phyloP scores from a whole-genome alignment of 2,888 invertebrate genomes.

The Pachydiplax longipennis region DNA sequence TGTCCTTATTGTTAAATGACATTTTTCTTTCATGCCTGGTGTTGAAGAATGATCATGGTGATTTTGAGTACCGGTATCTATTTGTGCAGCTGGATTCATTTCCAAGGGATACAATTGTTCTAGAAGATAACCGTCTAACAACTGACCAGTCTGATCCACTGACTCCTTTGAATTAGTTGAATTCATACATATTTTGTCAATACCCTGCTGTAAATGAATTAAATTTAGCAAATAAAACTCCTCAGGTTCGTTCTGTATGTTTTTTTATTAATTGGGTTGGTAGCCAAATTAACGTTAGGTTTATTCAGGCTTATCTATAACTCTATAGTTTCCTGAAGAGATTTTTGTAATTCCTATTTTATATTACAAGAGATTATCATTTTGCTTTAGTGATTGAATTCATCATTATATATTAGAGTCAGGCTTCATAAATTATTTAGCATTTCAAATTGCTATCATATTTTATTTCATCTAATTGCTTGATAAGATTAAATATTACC shows the following conservation, averaged over 20 bases:
- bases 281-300: too few species aligned
- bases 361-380: too few species aligned
- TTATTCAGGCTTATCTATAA: too few species aligned
- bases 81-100: slow-evolving; percentile 84
- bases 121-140: slow-evolving; percentile 72
- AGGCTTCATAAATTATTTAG: too few species aligned
- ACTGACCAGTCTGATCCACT: neutral
- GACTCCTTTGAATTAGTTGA: neutral
- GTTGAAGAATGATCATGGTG: slow-evolving; percentile 74
- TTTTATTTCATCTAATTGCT: too few species aligned
- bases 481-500: too few species aligned
- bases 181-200: neutral
- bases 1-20: neutral
- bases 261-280: too few species aligned
- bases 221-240: neutral
- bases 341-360: too few species aligned
- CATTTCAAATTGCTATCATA: too few species aligned
- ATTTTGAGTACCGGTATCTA: slow-evolving; percentile 82
- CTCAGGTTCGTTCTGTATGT: neutral
- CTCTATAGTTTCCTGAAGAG: too few species aligned
- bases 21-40: slow-evolving; percentile 55
- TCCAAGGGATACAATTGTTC: slow-evolving; percentile 74
- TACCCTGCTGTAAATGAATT: neutral
- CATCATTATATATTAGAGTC: too few species aligned
- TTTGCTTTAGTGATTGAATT: too few species aligned